These are phyloP conservation scores for Calliopsis andreniformis DNA, from an alignment of 1,140 invertebrate species.

Conservation along the genomic window DNA sequence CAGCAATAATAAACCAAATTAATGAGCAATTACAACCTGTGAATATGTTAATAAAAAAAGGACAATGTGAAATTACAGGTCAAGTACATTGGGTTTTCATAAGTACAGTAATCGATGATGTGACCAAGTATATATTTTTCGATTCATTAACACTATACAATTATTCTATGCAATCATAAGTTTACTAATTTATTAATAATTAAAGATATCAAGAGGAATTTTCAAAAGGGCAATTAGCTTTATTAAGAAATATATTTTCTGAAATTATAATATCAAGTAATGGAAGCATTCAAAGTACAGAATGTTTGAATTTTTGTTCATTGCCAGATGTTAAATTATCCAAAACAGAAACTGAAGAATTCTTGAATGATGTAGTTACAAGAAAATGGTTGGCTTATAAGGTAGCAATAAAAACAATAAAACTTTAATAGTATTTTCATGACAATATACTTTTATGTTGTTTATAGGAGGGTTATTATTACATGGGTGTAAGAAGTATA, in stretches of 20 bases:
- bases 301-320: slow-evolving; percentile 70
- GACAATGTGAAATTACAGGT: slow-evolving; percentile 71
- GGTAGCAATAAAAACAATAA: slow-evolving; percentile 50
- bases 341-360: slow-evolving; percentile 64
- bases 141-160: not conserved
- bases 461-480: slow-evolving; percentile 68
- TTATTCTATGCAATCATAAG: not conserved
- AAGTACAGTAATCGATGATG: slow-evolving; percentile 60
- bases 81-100: slow-evolving; percentile 63
- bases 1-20: slow-evolving; percentile 45
- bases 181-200: slow-evolving; percentile 11
- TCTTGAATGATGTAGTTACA: slow-evolving; percentile 62
- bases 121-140: slow-evolving; percentile 47
- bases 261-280: slow-evolving; percentile 67
- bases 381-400: slow-evolving; percentile 68
- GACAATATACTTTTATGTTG: not conserved
- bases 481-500: slow-evolving; percentile 74
- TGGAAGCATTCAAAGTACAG: slow-evolving; percentile 66
- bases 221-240: slow-evolving; percentile 58
- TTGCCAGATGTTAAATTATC: slow-evolving; percentile 56
- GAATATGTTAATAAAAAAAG: slow-evolving; percentile 63
- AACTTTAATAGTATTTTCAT: slow-evolving; percentile 3
- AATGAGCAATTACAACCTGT: slow-evolving; percentile 61
- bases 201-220: slow-evolving; percentile 63
- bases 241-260: slow-evolving; percentile 67